Evolutionary conservation across 2,888 invertebrate species (phyloP).

Genomic region (Reticulitermes lucifugus): DNA sequence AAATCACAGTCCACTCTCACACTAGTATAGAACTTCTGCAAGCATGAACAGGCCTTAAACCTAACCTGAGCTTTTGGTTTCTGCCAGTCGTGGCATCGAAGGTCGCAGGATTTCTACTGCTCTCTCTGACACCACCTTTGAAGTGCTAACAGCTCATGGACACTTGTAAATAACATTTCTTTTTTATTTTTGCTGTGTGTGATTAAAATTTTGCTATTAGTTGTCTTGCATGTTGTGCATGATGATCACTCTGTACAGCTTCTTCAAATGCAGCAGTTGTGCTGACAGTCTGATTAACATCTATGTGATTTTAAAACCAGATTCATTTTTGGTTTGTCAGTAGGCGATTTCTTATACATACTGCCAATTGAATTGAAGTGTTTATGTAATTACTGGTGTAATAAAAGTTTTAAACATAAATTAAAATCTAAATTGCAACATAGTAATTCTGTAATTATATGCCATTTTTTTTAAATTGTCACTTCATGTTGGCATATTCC

Average conservation of each 20-base stretch:
- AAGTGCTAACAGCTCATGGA: constrained; percentile 45
- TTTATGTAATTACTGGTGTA: no score
- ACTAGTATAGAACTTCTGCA: not conserved
- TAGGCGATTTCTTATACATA: no score
- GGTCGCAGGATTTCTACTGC: constrained; percentile 41
- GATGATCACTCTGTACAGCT: not conserved
- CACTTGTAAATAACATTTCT: constrained; percentile 45
- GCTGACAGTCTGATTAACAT: no score
- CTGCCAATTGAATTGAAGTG: no score
- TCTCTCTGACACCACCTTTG: constrained; percentile 44
- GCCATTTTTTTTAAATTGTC: no score
- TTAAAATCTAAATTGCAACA: no score
- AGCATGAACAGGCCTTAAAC: constrained; percentile 7
- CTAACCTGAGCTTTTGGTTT: constrained; percentile 40
- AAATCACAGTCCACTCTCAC: no score
- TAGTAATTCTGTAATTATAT: no score
- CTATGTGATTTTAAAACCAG: no score
- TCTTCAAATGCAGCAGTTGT: not conserved
- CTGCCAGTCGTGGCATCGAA: constrained; percentile 43
- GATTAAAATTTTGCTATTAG: not conserved
- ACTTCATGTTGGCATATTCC: no score
- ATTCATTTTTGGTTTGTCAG: no score
- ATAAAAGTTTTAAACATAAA: no score
- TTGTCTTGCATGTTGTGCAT: not conserved
- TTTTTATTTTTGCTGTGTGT: constrained; percentile 15